A percentile compares a stretch with the other conserved stretches of the same genome.
Evolutionary conservation across 2,888 invertebrate species (phyloP).

Genomic region (Acleris sparsana): DNA sequence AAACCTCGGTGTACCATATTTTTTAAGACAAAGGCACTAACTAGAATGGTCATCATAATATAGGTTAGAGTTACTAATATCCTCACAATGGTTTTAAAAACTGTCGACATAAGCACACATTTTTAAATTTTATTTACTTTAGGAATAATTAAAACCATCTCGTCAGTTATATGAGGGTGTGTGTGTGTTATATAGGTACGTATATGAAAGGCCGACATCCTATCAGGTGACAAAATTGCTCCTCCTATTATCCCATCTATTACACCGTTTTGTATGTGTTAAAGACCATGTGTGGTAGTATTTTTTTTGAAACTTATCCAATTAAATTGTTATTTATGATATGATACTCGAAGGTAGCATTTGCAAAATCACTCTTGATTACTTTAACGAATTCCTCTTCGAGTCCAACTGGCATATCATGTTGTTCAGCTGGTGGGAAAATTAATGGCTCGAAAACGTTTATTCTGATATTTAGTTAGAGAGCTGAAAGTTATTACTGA

Average conservation of each 20-base stretch:
- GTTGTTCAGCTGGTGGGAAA: background rate
- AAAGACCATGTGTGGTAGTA: too few relatives aligned
- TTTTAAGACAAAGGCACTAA: too few relatives aligned
- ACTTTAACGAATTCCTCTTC: constrained; percentile 12
- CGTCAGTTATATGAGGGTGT: constrained; percentile 2
- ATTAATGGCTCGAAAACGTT: background rate
- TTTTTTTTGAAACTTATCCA: background rate
- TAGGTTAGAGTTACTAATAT: background rate
- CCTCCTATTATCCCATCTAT: constrained; percentile 1
- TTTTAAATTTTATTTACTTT: constrained; percentile 7
- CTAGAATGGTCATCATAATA: too few relatives aligned
- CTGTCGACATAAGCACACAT: constrained; percentile 8
- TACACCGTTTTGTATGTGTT: background rate
- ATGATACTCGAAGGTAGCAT: constrained; percentile 1
- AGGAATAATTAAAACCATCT: constrained; percentile 2
- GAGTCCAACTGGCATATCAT: background rate
- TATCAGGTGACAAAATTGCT: constrained; percentile 3
- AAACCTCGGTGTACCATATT: background rate
- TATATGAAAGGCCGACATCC: background rate
- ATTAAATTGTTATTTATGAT: background rate
- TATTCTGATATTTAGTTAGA: background rate
- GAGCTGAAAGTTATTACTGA: background rate
- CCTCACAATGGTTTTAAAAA: constrained; percentile 1
- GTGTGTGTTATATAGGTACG: background rate
- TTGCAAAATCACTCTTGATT: background rate